phyloP scores from a whole-genome alignment of 1,140 invertebrate species.

The Whitmania pigra region DNA sequence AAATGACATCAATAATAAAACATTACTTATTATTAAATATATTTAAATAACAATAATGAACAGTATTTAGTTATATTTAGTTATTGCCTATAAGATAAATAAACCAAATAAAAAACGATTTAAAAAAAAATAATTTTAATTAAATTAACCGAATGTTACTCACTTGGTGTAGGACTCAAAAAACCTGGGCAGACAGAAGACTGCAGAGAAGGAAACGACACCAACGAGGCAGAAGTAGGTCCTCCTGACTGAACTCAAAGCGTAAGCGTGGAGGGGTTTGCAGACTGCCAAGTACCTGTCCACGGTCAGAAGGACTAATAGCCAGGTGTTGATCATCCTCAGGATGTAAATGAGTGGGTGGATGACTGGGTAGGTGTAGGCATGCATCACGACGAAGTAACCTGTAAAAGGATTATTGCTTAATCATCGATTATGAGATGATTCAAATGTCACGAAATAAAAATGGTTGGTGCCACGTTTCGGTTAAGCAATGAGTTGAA shows the following conservation, averaged over 20 bases:
- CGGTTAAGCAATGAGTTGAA: too few relatives aligned
- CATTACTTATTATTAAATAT: too few relatives aligned
- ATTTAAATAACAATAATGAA: too few relatives aligned
- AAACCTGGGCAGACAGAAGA: conserved; percentile 22
- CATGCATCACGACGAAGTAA: neutral
- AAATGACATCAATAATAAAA: too few relatives aligned
- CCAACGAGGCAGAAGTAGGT: conserved; percentile 18
- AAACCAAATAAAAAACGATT: too few relatives aligned
- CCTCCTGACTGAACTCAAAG: conserved; percentile 17
- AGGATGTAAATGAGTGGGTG: conserved; percentile 21
- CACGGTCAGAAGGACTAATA: conserved; percentile 20
- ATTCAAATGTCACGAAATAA: too few relatives aligned
- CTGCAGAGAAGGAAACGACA: conserved; percentile 9
- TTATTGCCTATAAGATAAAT: too few relatives aligned
- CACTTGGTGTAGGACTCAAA: conserved; percentile 21
- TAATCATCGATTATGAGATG: neutral
- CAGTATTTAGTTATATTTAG: too few relatives aligned
- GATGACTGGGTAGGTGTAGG: neutral
- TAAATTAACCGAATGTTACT: too few relatives aligned
- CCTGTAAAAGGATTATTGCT: neutral
- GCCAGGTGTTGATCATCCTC: conserved; percentile 21
- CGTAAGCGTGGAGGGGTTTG: conserved; percentile 20
- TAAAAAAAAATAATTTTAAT: too few relatives aligned
- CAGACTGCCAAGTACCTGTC: conserved; percentile 26
- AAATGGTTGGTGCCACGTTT: too few relatives aligned